Percentiles rank a stretch among this genome's conserved stretches.
phyloP scores from a whole-genome alignment of 2,797 vertebrate species.

The Sebastes minor region DNA sequence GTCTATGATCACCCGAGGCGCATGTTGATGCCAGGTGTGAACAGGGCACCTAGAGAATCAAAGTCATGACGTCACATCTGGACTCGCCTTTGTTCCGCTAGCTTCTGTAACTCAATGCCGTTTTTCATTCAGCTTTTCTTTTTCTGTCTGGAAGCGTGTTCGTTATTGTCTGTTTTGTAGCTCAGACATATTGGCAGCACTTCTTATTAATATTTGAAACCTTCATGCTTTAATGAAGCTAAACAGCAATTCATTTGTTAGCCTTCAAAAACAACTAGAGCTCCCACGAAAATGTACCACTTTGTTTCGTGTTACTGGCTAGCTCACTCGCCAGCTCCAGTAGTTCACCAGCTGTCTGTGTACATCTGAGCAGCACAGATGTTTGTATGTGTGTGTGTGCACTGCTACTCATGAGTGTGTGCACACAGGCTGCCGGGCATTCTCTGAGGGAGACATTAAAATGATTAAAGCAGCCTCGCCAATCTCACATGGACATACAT shows the following conservation, averaged over 20 bases:
- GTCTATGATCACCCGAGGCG: neutral
- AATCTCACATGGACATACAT: constrained; percentile 1
- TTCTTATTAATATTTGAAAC: neutral
- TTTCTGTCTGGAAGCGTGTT: neutral
- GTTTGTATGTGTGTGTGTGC: neutral
- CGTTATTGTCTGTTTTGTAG: neutral
- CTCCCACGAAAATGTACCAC: neutral
- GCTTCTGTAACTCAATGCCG: neutral
- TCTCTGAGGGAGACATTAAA: constrained; percentile 54
- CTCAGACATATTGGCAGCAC: neutral
- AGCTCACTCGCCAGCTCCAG: neutral
- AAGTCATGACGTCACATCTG: no score
- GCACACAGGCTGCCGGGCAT: neutral
- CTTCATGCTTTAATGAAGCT: neutral
- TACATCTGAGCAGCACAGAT: neutral
- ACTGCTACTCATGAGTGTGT: neutral
- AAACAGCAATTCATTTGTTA: neutral
- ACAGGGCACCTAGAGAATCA: neutral
- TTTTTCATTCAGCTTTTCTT: neutral
- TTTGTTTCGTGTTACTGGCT: neutral
- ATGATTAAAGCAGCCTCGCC: constrained; percentile 60
- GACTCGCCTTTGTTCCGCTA: neutral
- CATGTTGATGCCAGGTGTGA: neutral
- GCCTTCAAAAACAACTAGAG: neutral
- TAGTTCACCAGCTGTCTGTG: neutral